Conservation (phyloP, 2,113 vertebrate genomes). For the Phasianus colchicus region DNA sequence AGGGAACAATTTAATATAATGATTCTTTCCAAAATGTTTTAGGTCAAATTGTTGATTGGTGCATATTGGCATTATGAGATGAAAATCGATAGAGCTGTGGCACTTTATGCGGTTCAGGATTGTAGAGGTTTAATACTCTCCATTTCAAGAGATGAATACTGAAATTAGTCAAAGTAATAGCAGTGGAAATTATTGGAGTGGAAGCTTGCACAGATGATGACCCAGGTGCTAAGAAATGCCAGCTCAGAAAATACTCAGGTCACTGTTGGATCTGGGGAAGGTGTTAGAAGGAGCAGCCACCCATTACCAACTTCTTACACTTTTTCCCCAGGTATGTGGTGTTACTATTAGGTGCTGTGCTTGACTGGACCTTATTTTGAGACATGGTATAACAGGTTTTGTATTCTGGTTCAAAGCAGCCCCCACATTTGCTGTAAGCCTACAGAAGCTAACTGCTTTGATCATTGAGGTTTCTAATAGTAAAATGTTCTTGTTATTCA, state of each 20-base stretch:
- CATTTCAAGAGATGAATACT: neutral
- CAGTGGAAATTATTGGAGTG: neutral
- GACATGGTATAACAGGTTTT: neutral
- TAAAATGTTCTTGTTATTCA: neutral
- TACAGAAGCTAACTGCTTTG: neutral
- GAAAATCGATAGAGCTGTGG: neutral
- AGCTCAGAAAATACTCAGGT: neutral
- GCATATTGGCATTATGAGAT: neutral
- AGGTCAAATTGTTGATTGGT: neutral
- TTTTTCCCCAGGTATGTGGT: neutral
- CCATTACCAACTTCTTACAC: neutral
- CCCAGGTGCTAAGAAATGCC: neutral
- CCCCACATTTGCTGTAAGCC: neutral
- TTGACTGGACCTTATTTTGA: neutral
- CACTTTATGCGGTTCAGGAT: neutral
- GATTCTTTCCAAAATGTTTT: neutral
- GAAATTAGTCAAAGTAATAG: neutral
- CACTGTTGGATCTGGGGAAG: neutral
- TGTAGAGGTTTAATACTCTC: neutral
- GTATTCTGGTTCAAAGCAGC: neutral
- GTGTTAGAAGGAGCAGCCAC: neutral
- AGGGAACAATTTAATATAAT: slow-evolving; percentile 18
- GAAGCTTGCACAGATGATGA: neutral
- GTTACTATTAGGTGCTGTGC: neutral
- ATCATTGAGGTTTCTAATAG: neutral